These are phyloP conservation scores for Hydrotaea cyrtoneurina DNA, from an alignment of 2,888 invertebrate species.

Conservation along the genomic window DNA sequence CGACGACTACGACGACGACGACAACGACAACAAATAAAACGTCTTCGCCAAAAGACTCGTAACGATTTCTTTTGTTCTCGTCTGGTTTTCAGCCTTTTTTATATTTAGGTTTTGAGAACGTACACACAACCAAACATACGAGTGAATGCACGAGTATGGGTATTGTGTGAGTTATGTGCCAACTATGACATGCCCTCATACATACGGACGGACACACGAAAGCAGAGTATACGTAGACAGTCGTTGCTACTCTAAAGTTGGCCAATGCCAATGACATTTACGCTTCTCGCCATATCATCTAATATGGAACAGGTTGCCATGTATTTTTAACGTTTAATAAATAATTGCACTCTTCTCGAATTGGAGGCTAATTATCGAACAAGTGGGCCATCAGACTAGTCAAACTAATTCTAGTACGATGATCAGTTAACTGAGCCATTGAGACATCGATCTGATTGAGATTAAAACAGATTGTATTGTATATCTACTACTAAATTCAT, in stretches of 20 bases:
- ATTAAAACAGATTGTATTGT: too few species aligned
- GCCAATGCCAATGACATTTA: constrained; percentile 37
- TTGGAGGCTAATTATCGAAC: too few species aligned
- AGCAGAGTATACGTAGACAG: neutral
- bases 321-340: too few species aligned
- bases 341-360: too few species aligned
- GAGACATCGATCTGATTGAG: too few species aligned
- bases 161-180: constrained; percentile 7
- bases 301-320: too few species aligned
- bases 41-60: constrained; percentile 23
- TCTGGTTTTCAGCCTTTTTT: constrained; percentile 29
- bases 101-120: constrained; percentile 5
- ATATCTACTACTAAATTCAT: too few species aligned
- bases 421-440: too few species aligned
- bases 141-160: neutral
- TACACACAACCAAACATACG: constrained; percentile 2
- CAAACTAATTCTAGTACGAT: too few species aligned
- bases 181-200: neutral
- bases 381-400: too few species aligned
- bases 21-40: constrained; percentile 15
- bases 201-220: neutral
- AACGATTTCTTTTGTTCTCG: constrained; percentile 23
- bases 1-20: neutral
- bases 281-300: neutral
- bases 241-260: neutral